Conservation (phyloP, 23 tunicate genomes). For the Corella eumyota region DNA sequence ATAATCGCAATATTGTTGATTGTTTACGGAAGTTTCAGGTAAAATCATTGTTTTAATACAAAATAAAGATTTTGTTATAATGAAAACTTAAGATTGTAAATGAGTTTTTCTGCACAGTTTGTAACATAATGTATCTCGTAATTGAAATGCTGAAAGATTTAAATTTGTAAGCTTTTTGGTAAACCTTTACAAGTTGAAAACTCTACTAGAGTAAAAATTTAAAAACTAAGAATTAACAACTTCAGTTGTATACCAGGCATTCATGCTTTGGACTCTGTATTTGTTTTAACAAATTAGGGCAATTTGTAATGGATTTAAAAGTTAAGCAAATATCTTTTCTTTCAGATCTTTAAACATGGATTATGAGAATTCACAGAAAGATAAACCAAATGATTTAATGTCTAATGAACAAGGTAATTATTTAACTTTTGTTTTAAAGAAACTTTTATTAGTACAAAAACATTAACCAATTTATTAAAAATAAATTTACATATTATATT, state of each 20-base stretch:
- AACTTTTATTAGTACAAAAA: no score
- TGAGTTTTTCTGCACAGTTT: no score
- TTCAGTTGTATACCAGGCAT: not conserved
- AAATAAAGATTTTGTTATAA: no score
- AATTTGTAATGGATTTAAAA: constrained; percentile 1
- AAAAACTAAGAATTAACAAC: not conserved
- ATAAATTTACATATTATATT: not conserved
- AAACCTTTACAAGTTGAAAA: no score
- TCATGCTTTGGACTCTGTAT: no score
- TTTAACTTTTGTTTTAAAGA: no score
- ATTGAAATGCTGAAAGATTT: no score
- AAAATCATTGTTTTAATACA: constrained; percentile 1
- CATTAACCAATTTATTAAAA: not conserved
- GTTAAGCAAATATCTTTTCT: not conserved
- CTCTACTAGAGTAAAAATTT: not conserved
- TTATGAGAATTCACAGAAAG: constrained; percentile 25
- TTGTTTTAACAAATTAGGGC: no score
- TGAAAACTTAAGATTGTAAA: no score
- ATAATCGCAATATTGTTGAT: constrained; percentile 80
- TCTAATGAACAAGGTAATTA: constrained; percentile 27
- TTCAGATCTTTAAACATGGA: constrained; percentile 89
- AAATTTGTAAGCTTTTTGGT: no score
- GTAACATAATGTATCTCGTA: no score
- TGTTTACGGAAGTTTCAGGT: constrained; percentile 96
- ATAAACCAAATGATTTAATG: constrained; percentile 15